Conservation (phyloP, 2,888 invertebrate species). For the Rhagium mordax region DNA sequence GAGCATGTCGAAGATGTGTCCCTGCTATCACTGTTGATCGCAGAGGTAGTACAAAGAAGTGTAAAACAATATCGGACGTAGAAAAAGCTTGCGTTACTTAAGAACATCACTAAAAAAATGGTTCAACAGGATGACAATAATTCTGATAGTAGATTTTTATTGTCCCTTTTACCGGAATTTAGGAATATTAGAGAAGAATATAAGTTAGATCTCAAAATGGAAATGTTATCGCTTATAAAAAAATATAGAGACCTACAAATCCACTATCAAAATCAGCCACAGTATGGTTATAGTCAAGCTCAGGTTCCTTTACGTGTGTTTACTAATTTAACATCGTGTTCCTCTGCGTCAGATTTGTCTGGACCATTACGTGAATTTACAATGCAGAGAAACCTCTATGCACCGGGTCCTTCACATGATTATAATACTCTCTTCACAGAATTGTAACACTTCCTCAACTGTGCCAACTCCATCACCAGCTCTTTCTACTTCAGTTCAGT, state of each 20-base stretch:
- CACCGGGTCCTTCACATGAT: no score
- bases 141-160: neutral
- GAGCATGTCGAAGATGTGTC: neutral
- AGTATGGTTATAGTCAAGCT: neutral
- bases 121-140: neutral
- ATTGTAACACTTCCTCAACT: neutral
- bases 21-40: neutral
- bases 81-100: slow-evolving; percentile 3
- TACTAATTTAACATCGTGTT: neutral
- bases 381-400: no score
- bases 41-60: neutral
- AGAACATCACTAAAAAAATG: neutral
- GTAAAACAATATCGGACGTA: neutral
- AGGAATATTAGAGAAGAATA: neutral
- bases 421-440: neutral
- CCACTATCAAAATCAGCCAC: neutral
- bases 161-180: neutral
- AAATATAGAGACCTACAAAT: neutral
- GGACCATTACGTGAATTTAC: neutral
- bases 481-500: neutral
- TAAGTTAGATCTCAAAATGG: neutral
- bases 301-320: neutral
- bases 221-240: neutral
- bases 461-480: neutral
- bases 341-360: neutral